Percentiles rank a stretch among this genome's conserved stretches.
phyloP scores from a whole-genome alignment of 2,888 invertebrate genomes.

The Mimas tiliae region DNA sequence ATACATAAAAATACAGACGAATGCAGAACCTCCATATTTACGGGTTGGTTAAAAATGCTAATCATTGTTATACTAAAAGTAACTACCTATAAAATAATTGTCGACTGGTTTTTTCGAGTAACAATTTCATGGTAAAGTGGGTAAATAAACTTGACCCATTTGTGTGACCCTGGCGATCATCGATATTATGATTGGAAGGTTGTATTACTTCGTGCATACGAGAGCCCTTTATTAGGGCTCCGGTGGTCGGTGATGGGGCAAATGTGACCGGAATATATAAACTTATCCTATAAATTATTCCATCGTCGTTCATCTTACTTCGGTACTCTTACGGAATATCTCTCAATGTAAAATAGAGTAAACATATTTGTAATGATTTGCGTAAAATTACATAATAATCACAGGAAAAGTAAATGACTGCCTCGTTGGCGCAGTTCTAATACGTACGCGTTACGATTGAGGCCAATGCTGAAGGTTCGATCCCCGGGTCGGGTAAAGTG shows the following conservation, averaged over 20 bases:
- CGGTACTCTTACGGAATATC: background rate
- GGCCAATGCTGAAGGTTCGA: too few relatives aligned
- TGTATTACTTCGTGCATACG: conserved; percentile 34
- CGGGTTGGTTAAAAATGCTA: too few relatives aligned
- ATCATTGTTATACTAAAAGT: too few relatives aligned
- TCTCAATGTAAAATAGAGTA: background rate
- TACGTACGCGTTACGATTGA: too few relatives aligned
- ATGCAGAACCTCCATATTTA: too few relatives aligned
- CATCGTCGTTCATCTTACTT: background rate
- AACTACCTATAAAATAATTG: background rate
- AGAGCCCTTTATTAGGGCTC: conserved; percentile 37
- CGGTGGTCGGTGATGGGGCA: background rate
- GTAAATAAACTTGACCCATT: conserved; percentile 38
- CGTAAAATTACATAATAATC: too few relatives aligned
- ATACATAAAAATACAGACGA: too few relatives aligned
- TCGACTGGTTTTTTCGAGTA: background rate
- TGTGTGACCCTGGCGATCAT: conserved; percentile 25
- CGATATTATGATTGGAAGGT: conserved; percentile 31
- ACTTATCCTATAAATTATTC: background rate
- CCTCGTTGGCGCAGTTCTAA: too few relatives aligned
- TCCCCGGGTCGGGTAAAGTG: too few relatives aligned
- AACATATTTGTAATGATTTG: too few relatives aligned
- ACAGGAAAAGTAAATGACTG: too few relatives aligned
- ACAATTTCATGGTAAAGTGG: conserved; percentile 17
- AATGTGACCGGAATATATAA: conserved; percentile 37